phyloP scores from a whole-genome alignment of 92 coral and sea anemone species.

The Zoanthus sociatus region DNA sequence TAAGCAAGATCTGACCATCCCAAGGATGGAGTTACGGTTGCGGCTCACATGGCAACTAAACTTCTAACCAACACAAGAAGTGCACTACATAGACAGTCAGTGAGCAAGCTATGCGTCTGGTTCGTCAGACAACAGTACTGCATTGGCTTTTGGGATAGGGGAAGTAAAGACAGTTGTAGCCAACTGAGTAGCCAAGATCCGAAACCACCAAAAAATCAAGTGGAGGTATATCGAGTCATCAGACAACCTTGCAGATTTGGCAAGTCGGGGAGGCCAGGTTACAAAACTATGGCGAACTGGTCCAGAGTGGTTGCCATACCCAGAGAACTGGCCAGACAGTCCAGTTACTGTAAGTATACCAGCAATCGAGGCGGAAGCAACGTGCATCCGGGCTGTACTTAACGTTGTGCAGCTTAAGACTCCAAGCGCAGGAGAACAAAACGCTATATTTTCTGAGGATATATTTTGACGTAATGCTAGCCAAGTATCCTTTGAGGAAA shows the following conservation, averaged over 20 bases:
- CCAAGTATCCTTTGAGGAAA: not conserved
- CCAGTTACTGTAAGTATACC: not conserved
- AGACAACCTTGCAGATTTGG: not conserved
- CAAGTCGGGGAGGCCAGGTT: not conserved
- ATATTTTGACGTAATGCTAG: not conserved
- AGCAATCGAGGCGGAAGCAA: not conserved
- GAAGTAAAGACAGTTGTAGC: slow-evolving; percentile 6
- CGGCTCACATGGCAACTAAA: slow-evolving; percentile 32
- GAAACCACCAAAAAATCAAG: not conserved
- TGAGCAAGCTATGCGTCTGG: slow-evolving; percentile 14
- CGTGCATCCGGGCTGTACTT: not conserved
- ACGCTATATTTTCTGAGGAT: not conserved
- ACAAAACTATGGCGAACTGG: not conserved
- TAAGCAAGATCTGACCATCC: slow-evolving; percentile 35
- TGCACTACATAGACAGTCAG: slow-evolving; percentile 17
- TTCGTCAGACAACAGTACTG: slow-evolving; percentile 18
- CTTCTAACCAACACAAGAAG: slow-evolving; percentile 9
- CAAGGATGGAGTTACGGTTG: slow-evolving; percentile 8
- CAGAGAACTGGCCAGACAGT: not conserved
- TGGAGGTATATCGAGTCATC: not conserved
- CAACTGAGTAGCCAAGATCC: slow-evolving; percentile 1
- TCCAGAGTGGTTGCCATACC: not conserved
- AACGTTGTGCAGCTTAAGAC: too few species aligned
- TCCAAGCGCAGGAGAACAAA: too few species aligned
- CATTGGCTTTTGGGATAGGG: slow-evolving; percentile 5